Evolutionary conservation across 2,888 invertebrate genomes (phyloP).

Genomic region (Dysmachus trigonus): DNA sequence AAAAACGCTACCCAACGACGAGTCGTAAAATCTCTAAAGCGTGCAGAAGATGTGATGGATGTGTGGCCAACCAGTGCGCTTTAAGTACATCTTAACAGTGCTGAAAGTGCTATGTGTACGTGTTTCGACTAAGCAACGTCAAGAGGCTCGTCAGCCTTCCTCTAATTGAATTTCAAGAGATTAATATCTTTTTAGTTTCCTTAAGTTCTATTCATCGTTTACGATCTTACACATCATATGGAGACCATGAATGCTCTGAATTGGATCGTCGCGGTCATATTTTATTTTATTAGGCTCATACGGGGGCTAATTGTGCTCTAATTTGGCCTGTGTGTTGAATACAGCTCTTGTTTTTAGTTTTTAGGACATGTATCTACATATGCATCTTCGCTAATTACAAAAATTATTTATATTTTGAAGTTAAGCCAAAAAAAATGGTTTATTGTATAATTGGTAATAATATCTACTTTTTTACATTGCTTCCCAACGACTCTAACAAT

Average conservation of each 20-base stretch:
- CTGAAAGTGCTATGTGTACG: not conserved
- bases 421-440: too few species aligned
- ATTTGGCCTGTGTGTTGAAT: not conserved
- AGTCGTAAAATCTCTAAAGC: not conserved
- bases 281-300: not conserved
- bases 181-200: not conserved
- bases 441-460: too few species aligned
- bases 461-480: too few species aligned
- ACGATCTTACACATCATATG: not conserved
- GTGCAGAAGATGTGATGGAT: not conserved
- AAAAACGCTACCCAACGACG: not conserved
- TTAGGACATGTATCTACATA: not conserved
- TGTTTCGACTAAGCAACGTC: not conserved
- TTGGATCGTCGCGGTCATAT: not conserved
- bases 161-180: not conserved
- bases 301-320: not conserved
- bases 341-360: not conserved
- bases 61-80: not conserved
- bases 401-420: not conserved
- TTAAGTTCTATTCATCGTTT: not conserved
- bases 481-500: too few species aligned
- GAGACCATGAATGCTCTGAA: not conserved
- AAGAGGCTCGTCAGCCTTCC: not conserved
- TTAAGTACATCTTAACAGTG: not conserved
- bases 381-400: not conserved